phyloP scores from a whole-genome alignment of 2,888 invertebrate genomes.

The Apodemia mormo region DNA sequence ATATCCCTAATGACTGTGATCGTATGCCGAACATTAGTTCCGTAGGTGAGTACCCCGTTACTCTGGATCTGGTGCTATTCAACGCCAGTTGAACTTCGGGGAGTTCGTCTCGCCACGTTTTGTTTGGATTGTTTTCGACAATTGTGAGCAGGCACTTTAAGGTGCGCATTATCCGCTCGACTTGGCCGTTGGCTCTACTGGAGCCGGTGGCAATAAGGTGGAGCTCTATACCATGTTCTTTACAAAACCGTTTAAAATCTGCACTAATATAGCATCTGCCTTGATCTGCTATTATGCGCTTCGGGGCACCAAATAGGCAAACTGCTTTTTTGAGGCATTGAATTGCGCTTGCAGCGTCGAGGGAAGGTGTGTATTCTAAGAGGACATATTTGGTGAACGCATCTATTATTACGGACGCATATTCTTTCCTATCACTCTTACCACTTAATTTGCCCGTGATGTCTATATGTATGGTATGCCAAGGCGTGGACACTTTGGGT shows the following conservation, averaged over 20 bases:
- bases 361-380: conserved; percentile 32
- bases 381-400: conserved; percentile 41
- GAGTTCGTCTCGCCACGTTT: conserved; percentile 35
- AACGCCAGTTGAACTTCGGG: conserved; percentile 38
- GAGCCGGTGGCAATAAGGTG: conserved; percentile 41
- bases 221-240: conserved; percentile 30
- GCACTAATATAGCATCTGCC: not conserved
- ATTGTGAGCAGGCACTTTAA: conserved; percentile 38
- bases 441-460: conserved; percentile 42
- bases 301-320: conserved; percentile 32
- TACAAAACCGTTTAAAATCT: conserved; percentile 31
- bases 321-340: conserved; percentile 35
- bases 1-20: not conserved
- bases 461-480: conserved; percentile 44
- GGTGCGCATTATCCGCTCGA: conserved; percentile 31
- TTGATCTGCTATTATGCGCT: conserved; percentile 34
- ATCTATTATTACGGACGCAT: conserved; percentile 34
- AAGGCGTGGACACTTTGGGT: conserved; percentile 34
- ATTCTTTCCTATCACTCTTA: conserved; percentile 40
- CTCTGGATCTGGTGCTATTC: conserved; percentile 36
- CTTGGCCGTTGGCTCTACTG: too few species aligned
- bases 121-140: conserved; percentile 27
- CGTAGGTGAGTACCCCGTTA: conserved; percentile 35
- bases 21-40: conserved; percentile 31
- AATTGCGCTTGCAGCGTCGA: conserved; percentile 30